Evolutionary conservation across 2,888 invertebrate species (phyloP).

Genomic region (Drosophila birchii): DNA sequence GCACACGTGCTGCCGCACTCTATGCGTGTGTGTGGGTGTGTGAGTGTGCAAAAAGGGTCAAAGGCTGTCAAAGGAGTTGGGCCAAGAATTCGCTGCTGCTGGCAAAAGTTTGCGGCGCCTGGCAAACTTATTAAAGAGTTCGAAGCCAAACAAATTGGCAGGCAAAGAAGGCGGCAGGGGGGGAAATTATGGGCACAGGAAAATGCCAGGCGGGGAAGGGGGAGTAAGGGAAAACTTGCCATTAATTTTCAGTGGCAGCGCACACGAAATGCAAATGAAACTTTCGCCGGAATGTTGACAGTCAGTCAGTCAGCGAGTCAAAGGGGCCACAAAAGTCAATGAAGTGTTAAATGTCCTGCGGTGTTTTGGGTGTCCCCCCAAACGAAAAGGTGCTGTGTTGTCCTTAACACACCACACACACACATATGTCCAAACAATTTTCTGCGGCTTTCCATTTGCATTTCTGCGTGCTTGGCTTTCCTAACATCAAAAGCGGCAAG

Average conservation of each 20-base stretch:
- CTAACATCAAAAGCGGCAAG: conserved; percentile 42
- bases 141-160: conserved; percentile 53
- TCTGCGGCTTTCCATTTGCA: conserved; percentile 42
- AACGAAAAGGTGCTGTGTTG: conserved; percentile 27
- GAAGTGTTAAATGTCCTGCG: conserved; percentile 73
- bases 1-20: conserved; percentile 1
- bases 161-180: neutral
- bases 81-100: conserved; percentile 20
- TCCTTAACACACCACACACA: conserved; percentile 15
- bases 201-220: neutral
- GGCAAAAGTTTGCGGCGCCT: conserved; percentile 43
- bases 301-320: conserved; percentile 25
- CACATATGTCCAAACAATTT: conserved; percentile 29
- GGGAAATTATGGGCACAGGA: neutral
- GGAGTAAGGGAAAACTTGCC: conserved; percentile 41
- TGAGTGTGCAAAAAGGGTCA: conserved; percentile 61
- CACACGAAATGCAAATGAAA: conserved; percentile 71
- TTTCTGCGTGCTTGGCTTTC: conserved; percentile 64
- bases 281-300: conserved; percentile 39
- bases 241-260: conserved; percentile 60
- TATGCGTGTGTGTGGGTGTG: neutral
- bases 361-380: conserved; percentile 36
- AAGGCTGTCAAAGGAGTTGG: conserved; percentile 48
- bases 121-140: conserved; percentile 53
- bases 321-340: conserved; percentile 64